Percentiles rank a stretch among this genome's conserved stretches.
These are phyloP conservation scores for Hirtodrosophila confusa DNA, from an alignment of 2,888 invertebrate species.

Conservation along the genomic window DNA sequence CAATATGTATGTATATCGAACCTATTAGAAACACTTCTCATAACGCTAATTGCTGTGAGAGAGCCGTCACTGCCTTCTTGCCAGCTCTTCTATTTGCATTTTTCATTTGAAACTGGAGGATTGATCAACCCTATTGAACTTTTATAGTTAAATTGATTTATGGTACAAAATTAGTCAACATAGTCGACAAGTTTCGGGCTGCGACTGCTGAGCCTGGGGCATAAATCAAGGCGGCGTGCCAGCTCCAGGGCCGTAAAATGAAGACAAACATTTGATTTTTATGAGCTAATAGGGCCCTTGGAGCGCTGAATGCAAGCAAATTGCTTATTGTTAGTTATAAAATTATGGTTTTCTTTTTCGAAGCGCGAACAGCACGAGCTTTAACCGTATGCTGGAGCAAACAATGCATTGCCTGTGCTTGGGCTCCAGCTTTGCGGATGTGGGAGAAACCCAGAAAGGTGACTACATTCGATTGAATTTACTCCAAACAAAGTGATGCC, in stretches of 20 bases:
- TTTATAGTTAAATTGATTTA: conserved; percentile 76
- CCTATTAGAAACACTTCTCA: conserved; percentile 46
- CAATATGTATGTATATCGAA: neutral
- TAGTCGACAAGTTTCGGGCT: conserved; percentile 57
- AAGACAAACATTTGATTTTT: conserved; percentile 77
- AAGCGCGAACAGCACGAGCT: conserved; percentile 78
- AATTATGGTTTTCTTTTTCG: conserved; percentile 43
- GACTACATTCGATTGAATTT: conserved; percentile 32
- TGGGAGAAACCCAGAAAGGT: conserved; percentile 58
- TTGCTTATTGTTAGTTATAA: conserved; percentile 65
- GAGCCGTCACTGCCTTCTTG: neutral
- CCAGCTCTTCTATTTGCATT: conserved; percentile 47
- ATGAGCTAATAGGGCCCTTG: conserved; percentile 72
- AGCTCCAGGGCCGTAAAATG: conserved; percentile 55
- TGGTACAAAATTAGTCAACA: conserved; percentile 75
- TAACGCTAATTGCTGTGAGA: conserved; percentile 63
- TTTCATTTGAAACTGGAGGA: conserved; percentile 54
- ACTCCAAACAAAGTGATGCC: conserved; percentile 11
- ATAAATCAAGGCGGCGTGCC: conserved; percentile 69
- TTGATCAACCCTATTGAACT: conserved; percentile 57
- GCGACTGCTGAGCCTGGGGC: conserved; percentile 47
- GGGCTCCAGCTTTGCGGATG: conserved; percentile 40
- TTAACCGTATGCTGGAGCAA: conserved; percentile 6
- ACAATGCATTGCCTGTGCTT: conserved; percentile 62
- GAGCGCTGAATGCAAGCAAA: conserved; percentile 57